phyloP scores from a whole-genome alignment of 2,888 invertebrate genomes.

The Caenorhabditis wallacei region DNA sequence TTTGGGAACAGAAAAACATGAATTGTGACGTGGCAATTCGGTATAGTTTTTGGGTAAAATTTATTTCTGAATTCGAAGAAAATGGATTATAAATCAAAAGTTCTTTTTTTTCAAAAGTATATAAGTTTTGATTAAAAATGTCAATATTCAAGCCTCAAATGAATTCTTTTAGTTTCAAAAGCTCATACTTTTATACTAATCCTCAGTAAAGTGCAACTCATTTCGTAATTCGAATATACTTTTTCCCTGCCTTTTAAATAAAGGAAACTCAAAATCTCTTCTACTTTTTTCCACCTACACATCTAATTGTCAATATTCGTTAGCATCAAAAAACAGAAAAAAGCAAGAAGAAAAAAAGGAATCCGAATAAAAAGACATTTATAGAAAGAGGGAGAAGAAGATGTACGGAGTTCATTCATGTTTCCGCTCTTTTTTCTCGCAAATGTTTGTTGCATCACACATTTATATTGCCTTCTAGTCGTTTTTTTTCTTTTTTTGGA shows the following conservation, averaged over 20 bases:
- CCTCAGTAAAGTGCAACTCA: too few species aligned
- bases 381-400: constrained; percentile 12
- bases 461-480: constrained; percentile 31
- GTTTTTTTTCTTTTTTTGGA: not conserved
- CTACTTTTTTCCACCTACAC: not conserved
- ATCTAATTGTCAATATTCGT: not conserved
- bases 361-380: constrained; percentile 19
- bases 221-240: too few species aligned
- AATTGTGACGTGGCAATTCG: constrained; percentile 18
- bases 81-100: too few species aligned
- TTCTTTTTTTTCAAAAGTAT: not conserved
- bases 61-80: too few species aligned
- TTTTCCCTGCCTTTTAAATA: too few species aligned
- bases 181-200: too few species aligned
- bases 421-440: constrained; percentile 11
- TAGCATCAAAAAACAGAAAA: not conserved
- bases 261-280: too few species aligned
- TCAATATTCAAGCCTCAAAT: too few species aligned
- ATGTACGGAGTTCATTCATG: constrained; percentile 11
- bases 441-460: constrained; percentile 49
- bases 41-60: not conserved
- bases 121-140: too few species aligned
- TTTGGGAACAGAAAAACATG: not conserved
- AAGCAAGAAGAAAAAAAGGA: constrained; percentile 1
- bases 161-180: not conserved